These are phyloP conservation scores for Portunus trituberculatus DNA, from an alignment of 1,140 invertebrate genomes.

Conservation along the genomic window DNA sequence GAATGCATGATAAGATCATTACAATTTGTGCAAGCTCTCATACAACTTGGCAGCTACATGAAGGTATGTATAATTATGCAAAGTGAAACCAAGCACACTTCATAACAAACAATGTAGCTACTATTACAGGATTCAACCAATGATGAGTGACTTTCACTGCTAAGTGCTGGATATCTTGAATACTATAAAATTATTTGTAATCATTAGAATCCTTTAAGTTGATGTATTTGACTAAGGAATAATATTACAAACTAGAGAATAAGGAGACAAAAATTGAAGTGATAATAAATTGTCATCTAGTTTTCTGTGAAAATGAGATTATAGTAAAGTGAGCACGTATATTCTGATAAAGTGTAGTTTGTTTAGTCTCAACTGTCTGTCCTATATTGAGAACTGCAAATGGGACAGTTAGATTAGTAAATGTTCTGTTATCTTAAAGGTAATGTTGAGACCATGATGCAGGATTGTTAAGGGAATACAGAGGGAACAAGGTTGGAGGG, in stretches of 20 bases:
- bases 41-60: not conserved
- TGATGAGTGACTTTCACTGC: not conserved
- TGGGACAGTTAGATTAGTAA: not conserved
- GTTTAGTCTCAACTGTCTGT: not conserved
- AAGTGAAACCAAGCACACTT: not conserved
- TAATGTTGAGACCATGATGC: not conserved
- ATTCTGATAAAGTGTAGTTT: not conserved
- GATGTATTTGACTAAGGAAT: not conserved
- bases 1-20: constrained; percentile 2
- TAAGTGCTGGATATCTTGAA: not conserved
- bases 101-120: not conserved
- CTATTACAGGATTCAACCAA: not conserved
- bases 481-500: not conserved
- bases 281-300: not conserved
- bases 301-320: not conserved
- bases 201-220: not conserved
- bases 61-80: constrained; percentile 23
- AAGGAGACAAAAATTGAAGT: not conserved
- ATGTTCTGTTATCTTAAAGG: not conserved
- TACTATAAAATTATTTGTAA: not conserved
- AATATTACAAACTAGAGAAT: not conserved
- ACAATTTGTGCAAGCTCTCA: not conserved
- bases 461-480: not conserved
- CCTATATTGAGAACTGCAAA: not conserved
- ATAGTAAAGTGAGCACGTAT: not conserved